Evolutionary conservation across 2,888 invertebrate species (phyloP), one percentile per base, ranked within the genome.

Genomic region (Julus scandinavius): DNA sequence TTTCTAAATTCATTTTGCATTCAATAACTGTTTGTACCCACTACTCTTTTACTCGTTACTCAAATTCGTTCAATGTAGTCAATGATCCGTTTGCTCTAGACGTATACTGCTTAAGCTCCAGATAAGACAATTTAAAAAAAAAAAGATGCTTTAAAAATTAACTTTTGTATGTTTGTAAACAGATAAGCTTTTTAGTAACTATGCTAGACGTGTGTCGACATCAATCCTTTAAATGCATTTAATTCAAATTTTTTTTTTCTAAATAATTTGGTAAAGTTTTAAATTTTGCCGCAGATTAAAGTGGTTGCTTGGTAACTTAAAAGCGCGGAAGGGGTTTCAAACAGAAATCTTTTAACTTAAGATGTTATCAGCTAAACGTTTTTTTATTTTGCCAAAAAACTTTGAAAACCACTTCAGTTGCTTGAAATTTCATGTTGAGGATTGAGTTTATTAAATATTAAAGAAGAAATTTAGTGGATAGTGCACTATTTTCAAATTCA

Each of bases 401-500:
- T 72, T 20, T 29, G 72, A n/a, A 72, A 72, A 17, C 72, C 29
- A 63, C 29, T 20, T n/a, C n/a, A 72, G 72, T 20, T 20, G 17
- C 29, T 9, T 20, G 29, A 20, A 29, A 72, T 72, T 20, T 20
- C 29, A n/a, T 29, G 29, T 63, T 72, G 29, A 20, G 29, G 4
- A 29, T 4, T 20, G 9, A 20, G 6, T 13, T 6, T 29, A 0
- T 7, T 72, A 20, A 72, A 72, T 72, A 72, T 72, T 72, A 29
- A 72, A 20, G 72, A 15, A 11, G 49, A 20, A 20, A 63, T 29
- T 29, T 72, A 72, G 72, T 72, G 29, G 29, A 72, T 72, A 29
- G 20, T 72, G 72, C 72, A 29, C 20, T 72, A 72, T 72, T 72
- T 72, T 72, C 72, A 72, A 72, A 72, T 72, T 72, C 72, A 72